These are phyloP conservation scores for Agrotis clavis DNA, from an alignment of 2,888 invertebrate species.

Conservation along the genomic window DNA sequence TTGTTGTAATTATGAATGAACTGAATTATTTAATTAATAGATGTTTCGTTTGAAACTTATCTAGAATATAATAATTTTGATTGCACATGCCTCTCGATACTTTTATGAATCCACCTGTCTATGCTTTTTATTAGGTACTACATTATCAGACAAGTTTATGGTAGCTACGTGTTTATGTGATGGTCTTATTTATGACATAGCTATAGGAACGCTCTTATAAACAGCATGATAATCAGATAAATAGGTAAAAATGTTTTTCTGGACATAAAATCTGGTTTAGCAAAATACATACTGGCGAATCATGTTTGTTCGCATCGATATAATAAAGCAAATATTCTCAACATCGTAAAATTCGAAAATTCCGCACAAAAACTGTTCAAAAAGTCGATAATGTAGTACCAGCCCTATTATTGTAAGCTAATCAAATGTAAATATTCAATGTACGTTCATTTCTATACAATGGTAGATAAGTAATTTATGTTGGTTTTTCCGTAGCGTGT, in stretches of 20 bases:
- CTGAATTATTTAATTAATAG: constrained; percentile 71
- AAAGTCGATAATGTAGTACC: constrained; percentile 54
- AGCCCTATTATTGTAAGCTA: constrained; percentile 57
- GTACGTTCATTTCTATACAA: constrained; percentile 72
- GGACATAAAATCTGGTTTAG: constrained; percentile 67
- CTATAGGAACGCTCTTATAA: background rate
- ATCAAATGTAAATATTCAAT: constrained; percentile 83
- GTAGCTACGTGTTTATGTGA: background rate
- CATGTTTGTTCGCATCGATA: constrained; percentile 82
- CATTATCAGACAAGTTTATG: constrained; percentile 37
- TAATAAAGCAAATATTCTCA: constrained; percentile 64
- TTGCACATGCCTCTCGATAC: constrained; percentile 61
- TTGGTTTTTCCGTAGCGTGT: constrained; percentile 74
- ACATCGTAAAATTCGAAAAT: constrained; percentile 71
- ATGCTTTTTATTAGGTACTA: constrained; percentile 63
- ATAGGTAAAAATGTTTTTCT: background rate
- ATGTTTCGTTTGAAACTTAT: constrained; percentile 66
- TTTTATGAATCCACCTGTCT: constrained; percentile 57
- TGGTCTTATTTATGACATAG: background rate
- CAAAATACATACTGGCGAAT: constrained; percentile 56
- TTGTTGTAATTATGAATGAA: constrained; percentile 77
- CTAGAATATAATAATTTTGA: constrained; percentile 59
- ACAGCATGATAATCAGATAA: no score
- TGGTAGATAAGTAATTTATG: constrained; percentile 80
- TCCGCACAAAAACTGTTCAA: constrained; percentile 67